Evolutionary conservation across 2,888 invertebrate species (phyloP), one percentile per base, ranked within the genome.

Genomic region (Noctua pronuba): DNA sequence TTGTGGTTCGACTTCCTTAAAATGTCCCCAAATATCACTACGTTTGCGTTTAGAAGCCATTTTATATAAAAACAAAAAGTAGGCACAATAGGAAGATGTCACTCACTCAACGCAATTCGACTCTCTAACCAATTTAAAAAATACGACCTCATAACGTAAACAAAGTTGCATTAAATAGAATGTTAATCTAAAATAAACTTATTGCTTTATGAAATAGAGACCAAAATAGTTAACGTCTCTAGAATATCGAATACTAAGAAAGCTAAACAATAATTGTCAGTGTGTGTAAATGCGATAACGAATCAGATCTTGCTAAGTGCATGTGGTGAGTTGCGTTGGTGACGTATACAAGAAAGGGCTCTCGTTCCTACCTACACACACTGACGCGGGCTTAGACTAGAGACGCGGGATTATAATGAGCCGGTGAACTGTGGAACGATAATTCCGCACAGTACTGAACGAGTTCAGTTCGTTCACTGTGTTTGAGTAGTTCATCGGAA

Each of bases 341-440:
- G 70, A 70, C 70, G 70, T 70, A 70, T 60, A 71, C 70, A 71
- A 60, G 60, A 71, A 71, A 58, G 70, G 71, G 71, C 71, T 71
- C 71, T 71, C 71, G 71, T 60, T 62, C 21, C 71, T 71, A 71
- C 60, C 60, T 71, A 71, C 71, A 44, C 55, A 55, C 73, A 66
- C 55, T 66, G 73, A 73, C 65, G 73, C 62, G 62, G 70, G 70
- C 70, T 44, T 35, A 46, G 72, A 72, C 72, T 72, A 62, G 72
- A 62, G 62, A 72, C 72, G 62, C 73, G 52, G 46, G 62, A 72
- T 49, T 64, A 62, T 64, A 49, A 58, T 71, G 65, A 73, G 73
- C 73, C 73, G 73, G 73, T 71, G 71, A 73, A 73, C 73, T 73
- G 66, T 73, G 73, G 73, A 73, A 73, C 73, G 73, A 73, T 44